Base-by-base conservation (phyloP, 2,888 invertebrate genomes). In the Eulithis prunata region DNA sequence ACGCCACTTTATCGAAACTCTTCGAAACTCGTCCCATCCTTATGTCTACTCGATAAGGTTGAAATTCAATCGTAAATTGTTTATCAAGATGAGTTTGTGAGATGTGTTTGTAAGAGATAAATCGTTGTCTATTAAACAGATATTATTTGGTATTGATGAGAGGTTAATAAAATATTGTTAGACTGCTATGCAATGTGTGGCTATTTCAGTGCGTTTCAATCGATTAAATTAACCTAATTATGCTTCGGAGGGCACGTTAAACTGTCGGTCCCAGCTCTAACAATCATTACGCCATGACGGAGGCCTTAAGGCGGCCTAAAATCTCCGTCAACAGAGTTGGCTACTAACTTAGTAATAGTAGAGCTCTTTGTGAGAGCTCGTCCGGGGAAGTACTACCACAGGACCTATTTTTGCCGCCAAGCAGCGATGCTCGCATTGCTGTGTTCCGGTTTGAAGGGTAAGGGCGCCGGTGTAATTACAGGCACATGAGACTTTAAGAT, bases 111-210 rank as follows among this genome's bases (percentile, higher is more conserved):
- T 70, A 64, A 64, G 75, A 86, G 85, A 90, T 89, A 89, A 88
- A 90, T 90, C 82, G 86, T 81, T 88, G 86, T 88, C 89, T 89
- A 91, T 91, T 90, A 90, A 91, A 89, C 83, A 85, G 87, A 89
- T 91, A 92, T 91, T 92, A 91, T 89, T 78, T 76, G 80, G 74
- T 56, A 28, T 89, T 91, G 88, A 87, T 78, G 86, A 80, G 82
- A 74, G 84, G 89, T 90, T 90, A 89, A 89, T 89, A 90, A 89
- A 91, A 90, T 91, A 91, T 90, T 88, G 89, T 90, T 83, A 76
- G 80, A 74, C 76, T 75, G 70, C 70, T 72, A 75, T 75, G 73
- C 75, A 76, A 76, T 83, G 80, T 83, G 83, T 78, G 80, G 84
- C 82, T 78, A 85, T 86, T 85, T 81, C 68, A 72, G 64, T 75